These are phyloP conservation scores for Drosophila helvetica DNA, from an alignment of 2,888 invertebrate genomes.

Conservation along the genomic window DNA sequence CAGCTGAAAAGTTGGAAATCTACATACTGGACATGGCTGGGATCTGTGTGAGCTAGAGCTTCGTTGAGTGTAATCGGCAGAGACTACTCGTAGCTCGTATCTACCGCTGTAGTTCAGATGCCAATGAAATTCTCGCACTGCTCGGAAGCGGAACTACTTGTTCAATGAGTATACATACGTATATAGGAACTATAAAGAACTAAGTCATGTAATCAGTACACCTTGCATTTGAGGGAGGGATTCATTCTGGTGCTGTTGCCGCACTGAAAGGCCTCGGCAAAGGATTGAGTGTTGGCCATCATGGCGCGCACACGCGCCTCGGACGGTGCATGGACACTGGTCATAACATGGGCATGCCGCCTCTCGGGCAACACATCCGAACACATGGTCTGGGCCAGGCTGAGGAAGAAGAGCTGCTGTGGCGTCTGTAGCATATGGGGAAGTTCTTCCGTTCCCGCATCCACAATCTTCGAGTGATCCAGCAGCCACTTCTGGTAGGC, in stretches of 20 bases:
- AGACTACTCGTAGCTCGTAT: too few species aligned
- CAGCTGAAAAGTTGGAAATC: too few species aligned
- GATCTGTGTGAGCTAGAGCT: constrained; percentile 96
- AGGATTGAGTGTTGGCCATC: constrained; percentile 73
- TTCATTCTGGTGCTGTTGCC: constrained; percentile 70
- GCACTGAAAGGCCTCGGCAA: constrained; percentile 74
- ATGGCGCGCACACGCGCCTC: constrained; percentile 74
- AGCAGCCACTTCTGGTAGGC: constrained; percentile 80
- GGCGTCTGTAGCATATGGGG: constrained; percentile 69
- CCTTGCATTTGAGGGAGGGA: constrained; percentile 73
- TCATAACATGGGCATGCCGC: constrained; percentile 36
- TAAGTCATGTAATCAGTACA: constrained; percentile 60
- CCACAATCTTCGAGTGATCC: constrained; percentile 1
- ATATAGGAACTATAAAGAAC: constrained; percentile 7
- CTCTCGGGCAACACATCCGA: constrained; percentile 55
- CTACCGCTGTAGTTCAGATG: constrained; percentile 10
- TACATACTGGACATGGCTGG: constrained; percentile 97
- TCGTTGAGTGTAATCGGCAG: too few species aligned
- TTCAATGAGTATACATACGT: background rate
- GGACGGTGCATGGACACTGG: constrained; percentile 67
- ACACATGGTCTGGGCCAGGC: constrained; percentile 76
- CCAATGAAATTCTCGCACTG: constrained; percentile 10
- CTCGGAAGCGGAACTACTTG: constrained; percentile 39
- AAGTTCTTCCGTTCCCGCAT: constrained; percentile 55
- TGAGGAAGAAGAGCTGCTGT: constrained; percentile 80